Evolutionary conservation across 2,888 invertebrate genomes (phyloP).

Genomic region (Halictus ligatus): DNA sequence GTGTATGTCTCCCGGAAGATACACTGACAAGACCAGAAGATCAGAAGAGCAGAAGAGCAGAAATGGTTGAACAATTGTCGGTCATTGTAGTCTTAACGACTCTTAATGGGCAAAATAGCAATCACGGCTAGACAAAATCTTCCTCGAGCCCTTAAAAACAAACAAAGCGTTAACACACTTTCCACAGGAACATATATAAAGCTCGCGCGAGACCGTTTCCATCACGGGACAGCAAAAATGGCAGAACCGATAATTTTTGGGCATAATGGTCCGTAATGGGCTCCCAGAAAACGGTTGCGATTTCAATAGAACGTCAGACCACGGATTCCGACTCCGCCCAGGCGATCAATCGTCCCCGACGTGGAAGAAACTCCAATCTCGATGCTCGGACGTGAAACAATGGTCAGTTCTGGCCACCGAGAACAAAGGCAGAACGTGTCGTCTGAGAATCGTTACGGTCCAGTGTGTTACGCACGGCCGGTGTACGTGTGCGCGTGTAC

Average conservation of each 20-base stretch:
- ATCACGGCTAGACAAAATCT: no score
- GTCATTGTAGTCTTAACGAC: no score
- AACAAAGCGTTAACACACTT: no score
- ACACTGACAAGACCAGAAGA: no score
- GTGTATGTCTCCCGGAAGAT: no score
- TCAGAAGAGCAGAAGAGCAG: rapidly evolving
- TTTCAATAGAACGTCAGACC: not conserved
- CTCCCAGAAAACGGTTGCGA: not conserved
- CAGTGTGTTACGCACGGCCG: conserved; percentile 47
- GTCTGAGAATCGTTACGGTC: conserved; percentile 42
- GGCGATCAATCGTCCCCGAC: conserved; percentile 64
- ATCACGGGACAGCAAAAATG: not conserved
- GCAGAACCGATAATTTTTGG: not conserved
- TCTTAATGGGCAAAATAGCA: no score
- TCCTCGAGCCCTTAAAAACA: no score
- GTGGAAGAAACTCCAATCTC: conserved; percentile 62
- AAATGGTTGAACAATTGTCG: no score
- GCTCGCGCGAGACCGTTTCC: not conserved
- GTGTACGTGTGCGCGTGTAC: conserved; percentile 12
- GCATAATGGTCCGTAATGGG: not conserved
- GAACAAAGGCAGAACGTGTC: conserved; percentile 55
- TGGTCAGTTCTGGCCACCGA: conserved; percentile 37
- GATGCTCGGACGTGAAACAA: conserved; percentile 55
- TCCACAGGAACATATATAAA: not conserved
- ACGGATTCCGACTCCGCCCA: not conserved